Conservation (phyloP, 2,888 invertebrate species). For the Meteorus colon region DNA sequence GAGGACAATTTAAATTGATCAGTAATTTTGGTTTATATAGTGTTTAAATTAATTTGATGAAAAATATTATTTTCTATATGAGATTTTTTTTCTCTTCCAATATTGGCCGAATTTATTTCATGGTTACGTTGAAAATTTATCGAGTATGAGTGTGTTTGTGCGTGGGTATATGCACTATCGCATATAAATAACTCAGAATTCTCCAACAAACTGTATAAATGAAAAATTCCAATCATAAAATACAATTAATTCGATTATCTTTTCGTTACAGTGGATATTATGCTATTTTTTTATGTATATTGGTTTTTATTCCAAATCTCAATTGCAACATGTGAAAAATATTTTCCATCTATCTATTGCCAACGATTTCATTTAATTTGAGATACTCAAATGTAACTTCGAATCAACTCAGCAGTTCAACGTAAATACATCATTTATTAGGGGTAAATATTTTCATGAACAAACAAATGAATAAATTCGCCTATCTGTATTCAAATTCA, state of each 20-base stretch:
- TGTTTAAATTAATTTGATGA: neutral
- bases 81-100: neutral
- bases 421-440: no score
- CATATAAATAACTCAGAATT: neutral
- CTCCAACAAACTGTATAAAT: neutral
- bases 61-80: neutral
- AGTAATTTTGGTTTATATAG: neutral
- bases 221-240: constrained; percentile 3
- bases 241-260: constrained; percentile 12
- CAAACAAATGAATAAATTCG: no score
- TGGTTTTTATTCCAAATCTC: neutral
- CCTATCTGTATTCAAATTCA: no score
- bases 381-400: no score
- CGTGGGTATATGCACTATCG: neutral
- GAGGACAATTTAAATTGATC: neutral
- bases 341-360: no score
- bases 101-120: neutral
- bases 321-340: no score
- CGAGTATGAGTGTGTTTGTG: neutral
- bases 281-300: neutral
- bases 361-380: no score
- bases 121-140: neutral
- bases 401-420: no score
- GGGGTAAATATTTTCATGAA: no score
- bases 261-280: neutral